These are phyloP conservation scores for Pentalonia nigronervosa DNA, from an alignment of 1,140 invertebrate species.

Conservation along the genomic window DNA sequence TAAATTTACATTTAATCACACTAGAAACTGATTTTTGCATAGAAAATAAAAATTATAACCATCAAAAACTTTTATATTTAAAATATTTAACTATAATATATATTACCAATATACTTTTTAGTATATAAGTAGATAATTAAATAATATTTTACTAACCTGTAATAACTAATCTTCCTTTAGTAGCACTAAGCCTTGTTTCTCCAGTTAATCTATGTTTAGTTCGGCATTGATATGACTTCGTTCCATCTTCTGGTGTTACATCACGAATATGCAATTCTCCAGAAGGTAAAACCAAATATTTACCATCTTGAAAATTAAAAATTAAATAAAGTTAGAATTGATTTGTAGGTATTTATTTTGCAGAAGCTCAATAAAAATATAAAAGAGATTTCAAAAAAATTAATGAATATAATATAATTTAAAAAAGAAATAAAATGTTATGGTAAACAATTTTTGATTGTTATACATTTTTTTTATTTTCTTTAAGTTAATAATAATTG, in stretches of 20 bases:
- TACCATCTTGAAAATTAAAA: constrained; percentile 75
- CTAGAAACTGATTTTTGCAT: background rate
- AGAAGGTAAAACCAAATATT: constrained; percentile 91
- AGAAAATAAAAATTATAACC: background rate
- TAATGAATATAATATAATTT: background rate
- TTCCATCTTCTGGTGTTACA: constrained; percentile 91
- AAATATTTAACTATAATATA: background rate
- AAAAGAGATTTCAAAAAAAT: constrained; percentile 5
- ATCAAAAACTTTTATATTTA: background rate
- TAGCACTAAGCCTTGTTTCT: constrained; percentile 90
- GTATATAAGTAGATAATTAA: background rate
- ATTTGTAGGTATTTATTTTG: background rate
- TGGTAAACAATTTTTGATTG: background rate
- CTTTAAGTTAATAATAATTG: background rate
- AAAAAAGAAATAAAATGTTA: background rate
- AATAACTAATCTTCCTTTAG: constrained; percentile 92
- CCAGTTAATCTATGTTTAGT: constrained; percentile 93
- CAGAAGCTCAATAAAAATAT: constrained; percentile 16
- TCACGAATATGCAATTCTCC: constrained; percentile 93
- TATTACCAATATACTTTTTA: constrained; percentile 33
- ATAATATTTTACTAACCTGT: constrained; percentile 74
- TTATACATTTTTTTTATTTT: background rate
- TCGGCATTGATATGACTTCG: constrained; percentile 92
- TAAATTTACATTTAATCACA: background rate
- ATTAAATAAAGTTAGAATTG: constrained; percentile 21